Conservation (phyloP, 2,888 invertebrate species). For the Unio delphinus region DNA sequence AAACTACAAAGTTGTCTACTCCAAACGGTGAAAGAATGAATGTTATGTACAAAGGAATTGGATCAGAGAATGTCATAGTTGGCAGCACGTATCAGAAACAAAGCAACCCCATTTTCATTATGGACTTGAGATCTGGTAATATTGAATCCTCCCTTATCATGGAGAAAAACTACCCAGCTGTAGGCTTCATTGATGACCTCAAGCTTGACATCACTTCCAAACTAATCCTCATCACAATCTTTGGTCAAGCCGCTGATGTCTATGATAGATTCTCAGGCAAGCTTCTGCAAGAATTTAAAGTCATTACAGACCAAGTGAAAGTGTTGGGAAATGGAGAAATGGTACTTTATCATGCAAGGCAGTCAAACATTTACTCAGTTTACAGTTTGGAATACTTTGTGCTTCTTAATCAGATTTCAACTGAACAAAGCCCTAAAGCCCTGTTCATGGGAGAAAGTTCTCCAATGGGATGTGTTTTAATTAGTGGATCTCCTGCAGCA, state of each 20-base stretch:
- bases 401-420: slow-evolving; percentile 22
- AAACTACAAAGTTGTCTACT: slow-evolving; percentile 19
- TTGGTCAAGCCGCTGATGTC: slow-evolving; percentile 33
- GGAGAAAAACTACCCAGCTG: slow-evolving; percentile 40
- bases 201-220: slow-evolving; percentile 32
- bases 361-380: slow-evolving; percentile 29
- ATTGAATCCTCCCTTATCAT: slow-evolving; percentile 31
- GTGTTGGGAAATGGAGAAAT: slow-evolving; percentile 28
- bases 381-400: slow-evolving; percentile 27
- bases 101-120: slow-evolving; percentile 40
- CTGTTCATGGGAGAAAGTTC: slow-evolving; percentile 12
- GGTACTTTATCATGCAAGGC: slow-evolving; percentile 33
- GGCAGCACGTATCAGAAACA: slow-evolving; percentile 41
- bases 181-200: slow-evolving; percentile 47
- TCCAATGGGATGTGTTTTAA: slow-evolving; percentile 19
- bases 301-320: slow-evolving; percentile 28
- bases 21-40: slow-evolving; percentile 34
- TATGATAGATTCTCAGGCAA: slow-evolving; percentile 34
- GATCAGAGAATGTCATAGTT: slow-evolving; percentile 33
- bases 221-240: slow-evolving; percentile 25
- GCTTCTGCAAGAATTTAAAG: slow-evolving; percentile 35
- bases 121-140: slow-evolving; percentile 37
- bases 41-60: slow-evolving; percentile 28
- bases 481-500: slow-evolving; percentile 18
- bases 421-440: slow-evolving; percentile 17